Base-by-base conservation (phyloP, 2,113 vertebrate species). In the Thermophis baileyi region DNA sequence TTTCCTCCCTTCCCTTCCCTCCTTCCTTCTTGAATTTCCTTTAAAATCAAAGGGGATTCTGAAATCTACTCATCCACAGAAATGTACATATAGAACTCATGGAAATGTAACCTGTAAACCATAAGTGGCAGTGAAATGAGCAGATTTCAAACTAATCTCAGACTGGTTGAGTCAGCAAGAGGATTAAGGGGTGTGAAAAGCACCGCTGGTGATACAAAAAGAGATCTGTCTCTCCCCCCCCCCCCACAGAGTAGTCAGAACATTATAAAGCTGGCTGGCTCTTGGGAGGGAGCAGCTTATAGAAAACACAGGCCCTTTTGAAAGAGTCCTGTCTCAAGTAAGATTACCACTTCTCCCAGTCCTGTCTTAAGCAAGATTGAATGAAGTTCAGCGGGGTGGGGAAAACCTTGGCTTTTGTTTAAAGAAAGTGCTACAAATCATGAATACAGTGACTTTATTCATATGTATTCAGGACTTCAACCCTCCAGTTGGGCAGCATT, bases 101-200 rank as follows among this genome's bases (percentile, higher is more conserved):
- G 63, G 60, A 88, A 91, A 90, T 63, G 35, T 35, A 50, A 81
- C 18, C 51, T 55, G 10, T 88, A 81, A 53, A 6, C 47, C 16
- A 20, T 74, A 57, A 44, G 10, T 60, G 60, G 90, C 94, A 90
- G 46, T 20, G 63, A 92, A 91, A 81, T 69, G 53, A 91, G 50
- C 90, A 81, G 54, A 53, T 91, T 90, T 54, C 47, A 57, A 53
- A 24, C 88, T 91, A 81, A 91, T 87, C 92, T 57, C 20, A 69
- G 81, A 50, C 46, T 60, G 46, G 85, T 46, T 11, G 51, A 92
- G 88, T 90, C 94, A 85, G 92, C 85, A 81, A 49, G 90, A 85
- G 88, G 94, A 94, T 93, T 92, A 92, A 8, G 6, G 90, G 46
- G 81, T 63, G 20, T 92, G 92, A 90, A 92, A 93, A 90, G 92